phyloP scores from a whole-genome alignment of 2,113 vertebrate genomes.

The Cariama cristata region DNA sequence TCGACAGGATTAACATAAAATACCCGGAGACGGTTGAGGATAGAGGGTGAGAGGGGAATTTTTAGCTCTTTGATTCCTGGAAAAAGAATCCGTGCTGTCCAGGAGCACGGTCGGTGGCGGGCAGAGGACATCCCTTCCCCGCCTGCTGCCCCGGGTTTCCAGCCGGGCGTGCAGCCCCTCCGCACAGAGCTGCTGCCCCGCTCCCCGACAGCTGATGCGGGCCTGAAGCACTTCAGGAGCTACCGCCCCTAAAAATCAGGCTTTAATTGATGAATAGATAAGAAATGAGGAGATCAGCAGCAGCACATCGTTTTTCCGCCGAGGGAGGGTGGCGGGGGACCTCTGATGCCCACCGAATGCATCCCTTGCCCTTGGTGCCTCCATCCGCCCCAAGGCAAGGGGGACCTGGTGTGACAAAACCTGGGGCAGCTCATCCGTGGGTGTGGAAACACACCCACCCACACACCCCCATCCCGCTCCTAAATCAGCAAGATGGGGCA shows the following conservation, averaged over 20 bases:
- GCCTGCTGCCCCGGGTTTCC: neutral
- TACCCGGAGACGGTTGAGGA: neutral
- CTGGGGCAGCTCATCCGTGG: neutral
- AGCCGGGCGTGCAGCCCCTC: neutral
- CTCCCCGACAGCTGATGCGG: neutral
- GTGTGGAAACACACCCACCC: neutral
- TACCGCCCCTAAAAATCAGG: accelerated
- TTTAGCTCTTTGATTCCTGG: neutral
- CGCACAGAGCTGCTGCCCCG: neutral
- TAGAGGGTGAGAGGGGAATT: accelerated
- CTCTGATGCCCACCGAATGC: neutral
- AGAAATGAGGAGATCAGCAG: neutral
- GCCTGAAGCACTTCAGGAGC: neutral
- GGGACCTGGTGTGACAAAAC: neutral
- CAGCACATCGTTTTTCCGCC: neutral
- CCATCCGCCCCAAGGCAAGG: neutral
- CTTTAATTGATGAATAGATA: neutral
- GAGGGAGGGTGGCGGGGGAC: neutral
- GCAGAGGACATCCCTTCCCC: neutral
- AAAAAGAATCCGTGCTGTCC: neutral
- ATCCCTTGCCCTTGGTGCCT: neutral
- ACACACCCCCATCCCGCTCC: too few relatives aligned
- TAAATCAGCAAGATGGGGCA: neutral
- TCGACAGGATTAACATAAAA: neutral
- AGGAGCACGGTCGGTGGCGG: neutral